Base-by-base conservation (phyloP, 2,888 invertebrate genomes). In the Drosophila conformis region DNA sequence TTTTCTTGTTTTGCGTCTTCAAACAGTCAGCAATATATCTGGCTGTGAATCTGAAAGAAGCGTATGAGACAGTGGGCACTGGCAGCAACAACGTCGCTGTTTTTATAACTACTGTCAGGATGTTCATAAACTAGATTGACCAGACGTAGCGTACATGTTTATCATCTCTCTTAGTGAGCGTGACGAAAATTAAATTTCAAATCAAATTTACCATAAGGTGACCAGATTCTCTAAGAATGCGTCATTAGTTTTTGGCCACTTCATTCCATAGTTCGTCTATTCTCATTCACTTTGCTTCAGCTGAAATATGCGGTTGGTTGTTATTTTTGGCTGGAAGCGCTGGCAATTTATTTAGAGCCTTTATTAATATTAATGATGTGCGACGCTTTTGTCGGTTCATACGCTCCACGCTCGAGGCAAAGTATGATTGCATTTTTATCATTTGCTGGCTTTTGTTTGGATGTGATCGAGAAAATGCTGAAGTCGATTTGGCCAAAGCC, bases 311-410 rank as follows among this genome's bases (percentile, higher is more conserved):
- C 69, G 59, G 57, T 48, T 46, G 66, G 62, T 54, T 85, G 63
- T 80, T 86, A 88, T 85, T 88, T 83, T 78, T 82, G 78, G 88
- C 84, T 58, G 59, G 63, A 83, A 66, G 63, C 65, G 66, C 63
- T 80, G 72, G 42, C 78, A 70, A 67, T 82, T 82, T 83, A 87
- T 85, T 72, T 83, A 67, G 71, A 81, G 79, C 59, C 76, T 87
- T 87, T 83, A 89, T 87, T 85, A 87, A 87, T 89, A 89, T 87
- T 89, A 87, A 87, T 87, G 87, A 83, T 85, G 75, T 77, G 78
- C 76, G 73, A 69, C 61, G 80, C 76, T 73, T 40, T 76, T 68
- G 53, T 63, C 36, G 56, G 64, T 51, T 49, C 56, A 53, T 52
- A 52, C 49, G 54, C n/a, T 61, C 31, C 56, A 59, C 72, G 74